Percentiles rank a stretch among this genome's conserved stretches.
These are phyloP conservation scores for Watersipora subatra DNA, from an alignment of 1,140 invertebrate genomes.

Conservation along the genomic window DNA sequence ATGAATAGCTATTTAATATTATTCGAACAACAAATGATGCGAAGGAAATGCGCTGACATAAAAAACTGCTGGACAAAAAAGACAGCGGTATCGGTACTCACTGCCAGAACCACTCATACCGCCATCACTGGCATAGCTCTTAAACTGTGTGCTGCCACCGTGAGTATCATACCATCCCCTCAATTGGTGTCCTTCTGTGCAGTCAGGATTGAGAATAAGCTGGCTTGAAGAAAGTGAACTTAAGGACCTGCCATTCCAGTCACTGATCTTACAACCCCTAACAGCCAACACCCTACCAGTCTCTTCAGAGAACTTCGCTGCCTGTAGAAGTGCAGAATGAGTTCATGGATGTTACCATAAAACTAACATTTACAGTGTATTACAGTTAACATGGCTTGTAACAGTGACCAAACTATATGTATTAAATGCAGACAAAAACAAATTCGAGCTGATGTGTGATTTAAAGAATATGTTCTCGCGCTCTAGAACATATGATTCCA, in stretches of 20 bases:
- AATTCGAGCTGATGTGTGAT: too few species aligned
- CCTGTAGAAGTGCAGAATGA: constrained; percentile 49
- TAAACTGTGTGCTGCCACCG: constrained; percentile 38
- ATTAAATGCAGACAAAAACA: too few species aligned
- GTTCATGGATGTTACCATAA: not conserved
- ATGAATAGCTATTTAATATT: too few species aligned
- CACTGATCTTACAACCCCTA: constrained; percentile 60
- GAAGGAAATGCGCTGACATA: too few species aligned
- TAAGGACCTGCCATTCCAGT: constrained; percentile 46
- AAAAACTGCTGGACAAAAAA: too few species aligned
- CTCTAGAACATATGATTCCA: too few species aligned
- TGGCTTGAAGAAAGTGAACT: constrained; percentile 27
- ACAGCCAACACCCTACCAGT: constrained; percentile 65
- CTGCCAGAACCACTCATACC: constrained; percentile 14
- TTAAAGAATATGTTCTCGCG: too few species aligned
- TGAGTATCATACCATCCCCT: constrained; percentile 77
- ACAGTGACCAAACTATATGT: too few species aligned
- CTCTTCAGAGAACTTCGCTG: constrained; percentile 65
- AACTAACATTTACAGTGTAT: not conserved
- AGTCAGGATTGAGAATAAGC: constrained; percentile 66
- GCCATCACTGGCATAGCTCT: constrained; percentile 22
- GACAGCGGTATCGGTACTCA: too few species aligned
- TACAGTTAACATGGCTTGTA: too few species aligned
- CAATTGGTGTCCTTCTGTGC: constrained; percentile 68
- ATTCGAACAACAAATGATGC: too few species aligned